phyloP scores from a whole-genome alignment of 2,113 vertebrate genomes.

The Entosphenus tridentatus region DNA sequence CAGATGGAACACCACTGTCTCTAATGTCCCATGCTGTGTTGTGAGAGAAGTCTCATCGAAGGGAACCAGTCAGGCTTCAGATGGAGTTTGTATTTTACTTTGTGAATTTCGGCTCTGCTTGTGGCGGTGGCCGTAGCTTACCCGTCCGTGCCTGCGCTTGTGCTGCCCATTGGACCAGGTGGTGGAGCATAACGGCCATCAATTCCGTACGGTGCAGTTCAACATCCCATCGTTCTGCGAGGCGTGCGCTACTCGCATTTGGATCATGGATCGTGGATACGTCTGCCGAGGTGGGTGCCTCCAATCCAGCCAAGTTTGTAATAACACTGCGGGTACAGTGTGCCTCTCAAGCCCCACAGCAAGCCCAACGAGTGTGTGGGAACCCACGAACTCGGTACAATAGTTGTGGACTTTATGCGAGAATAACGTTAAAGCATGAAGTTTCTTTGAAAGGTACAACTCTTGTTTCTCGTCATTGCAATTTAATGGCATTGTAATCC shows the following conservation, averaged over 20 bases:
- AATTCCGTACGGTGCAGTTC: conserved; percentile 91
- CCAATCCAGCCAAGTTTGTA: not conserved
- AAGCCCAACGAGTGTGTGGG: not conserved
- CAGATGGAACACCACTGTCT: too few species aligned
- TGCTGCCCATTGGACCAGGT: conserved; percentile 26
- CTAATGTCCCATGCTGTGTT: too few species aligned
- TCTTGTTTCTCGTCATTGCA: too few species aligned
- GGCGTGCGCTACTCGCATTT: conserved; percentile 87
- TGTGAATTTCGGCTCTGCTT: too few species aligned
- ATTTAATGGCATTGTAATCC: too few species aligned
- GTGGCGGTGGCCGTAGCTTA: too few species aligned
- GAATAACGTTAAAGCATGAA: too few species aligned
- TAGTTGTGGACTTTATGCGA: not conserved
- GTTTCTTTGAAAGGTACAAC: too few species aligned
- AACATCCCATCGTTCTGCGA: conserved; percentile 97
- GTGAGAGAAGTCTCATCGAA: too few species aligned
- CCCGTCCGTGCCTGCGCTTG: too few species aligned
- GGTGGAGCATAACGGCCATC: conserved; percentile 91
- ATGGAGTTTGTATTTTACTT: too few species aligned
- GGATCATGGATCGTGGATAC: conserved; percentile 96
- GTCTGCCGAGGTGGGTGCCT: conserved; percentile 75
- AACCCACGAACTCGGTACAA: not conserved
- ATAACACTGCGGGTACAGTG: not conserved
- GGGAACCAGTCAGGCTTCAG: too few species aligned
- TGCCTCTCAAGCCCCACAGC: not conserved